These are phyloP conservation scores for Platycnemis pennipes DNA, from an alignment of 2,888 invertebrate species.

Conservation along the genomic window DNA sequence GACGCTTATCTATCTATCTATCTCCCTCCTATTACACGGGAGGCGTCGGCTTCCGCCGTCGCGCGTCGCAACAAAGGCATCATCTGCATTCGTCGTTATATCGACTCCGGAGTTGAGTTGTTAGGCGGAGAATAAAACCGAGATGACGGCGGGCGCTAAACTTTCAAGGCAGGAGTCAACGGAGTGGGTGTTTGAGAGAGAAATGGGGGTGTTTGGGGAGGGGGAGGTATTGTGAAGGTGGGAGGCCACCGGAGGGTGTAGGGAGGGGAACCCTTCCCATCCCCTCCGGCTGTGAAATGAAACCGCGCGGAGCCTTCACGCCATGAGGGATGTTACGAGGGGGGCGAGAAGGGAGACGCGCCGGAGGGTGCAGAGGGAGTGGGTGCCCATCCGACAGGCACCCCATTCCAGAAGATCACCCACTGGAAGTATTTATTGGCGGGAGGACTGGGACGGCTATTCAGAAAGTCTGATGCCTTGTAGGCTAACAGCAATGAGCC, in stretches of 20 bases:
- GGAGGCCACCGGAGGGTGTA: too few relatives aligned
- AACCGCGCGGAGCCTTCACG: neutral
- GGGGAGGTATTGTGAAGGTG: neutral
- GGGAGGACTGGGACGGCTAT: too few relatives aligned
- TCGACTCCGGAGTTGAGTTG: neutral
- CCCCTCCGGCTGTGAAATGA: neutral
- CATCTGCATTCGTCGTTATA: neutral
- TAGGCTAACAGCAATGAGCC: too few relatives aligned
- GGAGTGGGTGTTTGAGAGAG: neutral
- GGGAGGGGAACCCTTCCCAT: neutral
- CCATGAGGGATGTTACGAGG: neutral
- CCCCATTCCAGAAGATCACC: too few relatives aligned
- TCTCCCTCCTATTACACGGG: neutral
- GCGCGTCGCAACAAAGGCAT: neutral
- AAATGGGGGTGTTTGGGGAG: neutral
- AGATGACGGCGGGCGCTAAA: neutral
- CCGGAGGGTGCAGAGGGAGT: neutral
- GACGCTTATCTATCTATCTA: too few relatives aligned
- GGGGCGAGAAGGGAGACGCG: neutral
- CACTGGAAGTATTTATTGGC: too few relatives aligned
- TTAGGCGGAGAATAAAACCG: neutral
- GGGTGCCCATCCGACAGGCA: too few relatives aligned
- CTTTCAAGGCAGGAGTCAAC: neutral
- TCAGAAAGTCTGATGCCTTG: too few relatives aligned
- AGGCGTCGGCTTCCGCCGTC: neutral